Conservation (phyloP, 1,140 invertebrate genomes). For the Drosophila melanogaster region Release_6_plus_ISO1_MT NT_037436.4:107501-108000, state of each 20-base stretch:
- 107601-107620: conserved; percentile 1
- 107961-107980: background rate
- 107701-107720: conserved; percentile 21
- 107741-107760: conserved; percentile 1
- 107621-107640: background rate
- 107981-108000: background rate
- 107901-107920: conserved; percentile 84
- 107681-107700: conserved; percentile 65
- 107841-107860: background rate
- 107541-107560: too few relatives aligned
- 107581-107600: background rate
- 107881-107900: conserved; percentile 71
- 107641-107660: conserved; percentile 37
- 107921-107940: conserved; percentile 66
- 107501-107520: too few relatives aligned
- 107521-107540: too few relatives aligned
- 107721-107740: background rate
- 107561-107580: background rate
- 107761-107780: conserved; percentile 78
- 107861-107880: conserved; percentile 27
- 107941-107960: background rate
- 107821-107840: conserved; percentile 38
- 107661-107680: conserved; percentile 70
- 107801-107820: conserved; percentile 13
- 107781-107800: conserved; percentile 81